A percentile compares a stretch with the other conserved stretches of the same genome.
Conservation (phyloP, 2,113 vertebrate species). For the Gasterosteus aculeatus region DNA sequence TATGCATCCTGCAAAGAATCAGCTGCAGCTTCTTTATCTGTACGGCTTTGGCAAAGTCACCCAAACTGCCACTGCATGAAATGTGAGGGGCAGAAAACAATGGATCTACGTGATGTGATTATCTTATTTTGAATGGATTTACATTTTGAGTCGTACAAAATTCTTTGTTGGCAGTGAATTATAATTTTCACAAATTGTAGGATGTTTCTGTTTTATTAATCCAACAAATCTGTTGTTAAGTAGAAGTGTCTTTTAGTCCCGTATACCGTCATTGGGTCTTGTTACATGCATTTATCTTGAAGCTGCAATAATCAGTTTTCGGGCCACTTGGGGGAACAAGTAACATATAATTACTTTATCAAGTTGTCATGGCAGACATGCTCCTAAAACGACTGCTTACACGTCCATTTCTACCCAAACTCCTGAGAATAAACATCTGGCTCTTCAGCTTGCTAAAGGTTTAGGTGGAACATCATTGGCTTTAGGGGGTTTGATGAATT, state of each 20-base stretch:
- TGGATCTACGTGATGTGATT: constrained; percentile 39
- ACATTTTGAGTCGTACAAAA: constrained; percentile 47
- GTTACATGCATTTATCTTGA: constrained; percentile 13
- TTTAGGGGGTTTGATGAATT: background rate
- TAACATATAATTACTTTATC: background rate
- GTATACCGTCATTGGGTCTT: background rate
- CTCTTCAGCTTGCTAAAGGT: background rate
- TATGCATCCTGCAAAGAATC: constrained; percentile 38
- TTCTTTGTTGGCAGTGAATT: constrained; percentile 50
- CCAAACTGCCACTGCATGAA: constrained; percentile 30
- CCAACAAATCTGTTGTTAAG: background rate
- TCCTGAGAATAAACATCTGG: background rate
- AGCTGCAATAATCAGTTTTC: constrained; percentile 33
- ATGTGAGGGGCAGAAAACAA: constrained; percentile 40
- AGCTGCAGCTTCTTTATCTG: constrained; percentile 54
- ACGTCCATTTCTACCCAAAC: background rate
- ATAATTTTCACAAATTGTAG: constrained; percentile 28
- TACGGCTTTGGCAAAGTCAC: constrained; percentile 46
- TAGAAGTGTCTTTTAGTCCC: background rate
- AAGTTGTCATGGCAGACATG: background rate
- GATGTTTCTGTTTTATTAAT: background rate
- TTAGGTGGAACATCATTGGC: background rate
- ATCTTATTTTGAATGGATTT: constrained; percentile 27
- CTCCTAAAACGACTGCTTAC: background rate
- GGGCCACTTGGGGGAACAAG: background rate